Percentiles rank a stretch among this genome's conserved stretches.
Evolutionary conservation across 2,113 vertebrate species (phyloP).

Genomic region (Pangasianodon hypophthalmus): DNA sequence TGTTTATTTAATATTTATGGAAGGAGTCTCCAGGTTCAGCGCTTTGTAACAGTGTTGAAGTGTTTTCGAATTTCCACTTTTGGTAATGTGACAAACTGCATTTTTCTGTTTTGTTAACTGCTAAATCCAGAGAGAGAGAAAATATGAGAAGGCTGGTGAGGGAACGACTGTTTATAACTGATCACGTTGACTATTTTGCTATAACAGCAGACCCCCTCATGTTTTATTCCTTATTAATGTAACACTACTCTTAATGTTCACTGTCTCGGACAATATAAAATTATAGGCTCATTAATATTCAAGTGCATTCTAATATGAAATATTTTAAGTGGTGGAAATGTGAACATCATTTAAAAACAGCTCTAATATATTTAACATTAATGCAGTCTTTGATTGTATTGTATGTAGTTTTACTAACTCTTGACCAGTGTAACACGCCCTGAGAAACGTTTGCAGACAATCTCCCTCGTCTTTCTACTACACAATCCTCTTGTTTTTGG

Average conservation of each 20-base stretch:
- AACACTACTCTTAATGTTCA: background rate
- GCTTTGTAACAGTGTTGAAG: background rate
- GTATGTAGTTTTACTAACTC: background rate
- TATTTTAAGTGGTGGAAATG: background rate
- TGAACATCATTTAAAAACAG: background rate
- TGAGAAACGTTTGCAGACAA: background rate
- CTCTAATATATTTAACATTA: background rate
- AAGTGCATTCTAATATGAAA: background rate
- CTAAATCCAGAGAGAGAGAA: too few species aligned
- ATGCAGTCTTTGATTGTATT: background rate
- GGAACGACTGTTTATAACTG: background rate
- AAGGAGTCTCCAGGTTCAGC: constrained; percentile 5
- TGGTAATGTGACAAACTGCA: too few species aligned
- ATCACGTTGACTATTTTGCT: background rate
- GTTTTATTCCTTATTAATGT: background rate
- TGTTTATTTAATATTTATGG: background rate
- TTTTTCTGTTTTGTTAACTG: too few species aligned
- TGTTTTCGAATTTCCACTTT: background rate
- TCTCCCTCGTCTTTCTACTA: background rate
- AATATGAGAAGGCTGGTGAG: background rate
- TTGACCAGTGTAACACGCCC: background rate
- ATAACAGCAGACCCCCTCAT: background rate
- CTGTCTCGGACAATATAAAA: background rate
- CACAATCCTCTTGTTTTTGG: background rate
- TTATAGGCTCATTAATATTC: background rate